Conservation (phyloP, 2,797 vertebrate species). For the Pterois miles region DNA sequence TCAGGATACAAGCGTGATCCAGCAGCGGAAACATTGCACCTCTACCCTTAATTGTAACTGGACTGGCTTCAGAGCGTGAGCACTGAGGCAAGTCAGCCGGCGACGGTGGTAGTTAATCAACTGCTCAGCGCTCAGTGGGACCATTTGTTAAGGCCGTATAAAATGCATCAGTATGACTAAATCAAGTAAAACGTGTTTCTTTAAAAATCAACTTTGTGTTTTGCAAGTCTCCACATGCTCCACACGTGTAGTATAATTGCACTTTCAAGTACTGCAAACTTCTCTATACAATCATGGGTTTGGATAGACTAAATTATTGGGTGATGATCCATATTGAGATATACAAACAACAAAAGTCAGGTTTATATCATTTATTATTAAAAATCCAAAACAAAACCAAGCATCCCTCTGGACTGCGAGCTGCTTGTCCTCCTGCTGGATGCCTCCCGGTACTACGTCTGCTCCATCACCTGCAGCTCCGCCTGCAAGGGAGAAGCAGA, state of each 20-base stretch:
- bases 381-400: not conserved
- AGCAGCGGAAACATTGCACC: slow-evolving; percentile 70
- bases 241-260: no score
- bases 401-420: not conserved
- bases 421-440: slow-evolving; percentile 59
- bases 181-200: not conserved
- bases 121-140: not conserved
- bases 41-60: slow-evolving; percentile 60
- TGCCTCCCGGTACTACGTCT: slow-evolving; percentile 27
- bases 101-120: not conserved
- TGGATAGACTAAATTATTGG: not conserved
- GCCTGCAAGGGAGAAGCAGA: not conserved
- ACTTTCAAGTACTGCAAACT: not conserved
- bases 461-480: slow-evolving; percentile 10
- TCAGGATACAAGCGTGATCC: slow-evolving; percentile 50
- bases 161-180: not conserved
- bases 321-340: not conserved
- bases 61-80: slow-evolving; percentile 15
- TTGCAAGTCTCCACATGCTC: not conserved
- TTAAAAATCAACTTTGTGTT: not conserved
- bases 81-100: not conserved
- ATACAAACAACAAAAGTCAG: not conserved
- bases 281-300: not conserved
- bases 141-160: no score
- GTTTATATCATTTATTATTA: slow-evolving; percentile 51